phyloP scores from a whole-genome alignment of 2,797 vertebrate species.

The Bradypodion ventrale region DNA sequence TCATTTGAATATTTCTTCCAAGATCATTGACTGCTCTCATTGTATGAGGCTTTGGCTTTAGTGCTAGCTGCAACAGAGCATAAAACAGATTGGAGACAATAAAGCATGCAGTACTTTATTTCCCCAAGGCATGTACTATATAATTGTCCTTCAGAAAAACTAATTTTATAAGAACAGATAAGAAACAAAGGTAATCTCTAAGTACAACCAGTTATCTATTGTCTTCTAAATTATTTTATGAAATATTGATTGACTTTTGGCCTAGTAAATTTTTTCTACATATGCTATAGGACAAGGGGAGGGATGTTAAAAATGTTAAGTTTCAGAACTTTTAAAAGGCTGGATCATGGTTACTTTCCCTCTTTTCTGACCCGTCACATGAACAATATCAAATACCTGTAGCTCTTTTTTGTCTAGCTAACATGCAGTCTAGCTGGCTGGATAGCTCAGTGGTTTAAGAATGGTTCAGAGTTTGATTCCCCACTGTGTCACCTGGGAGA shows the following conservation, averaged over 20 bases:
- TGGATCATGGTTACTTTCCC: neutral
- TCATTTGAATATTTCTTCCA: conserved; percentile 42
- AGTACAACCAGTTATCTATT: conserved; percentile 54
- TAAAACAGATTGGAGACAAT: conserved; percentile 70
- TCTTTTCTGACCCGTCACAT: no score
- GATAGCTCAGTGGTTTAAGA: no score
- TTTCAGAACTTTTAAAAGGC: neutral
- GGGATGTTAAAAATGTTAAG: neutral
- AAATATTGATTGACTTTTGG: conserved; percentile 53
- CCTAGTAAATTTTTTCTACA: conserved; percentile 41
- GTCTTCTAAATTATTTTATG: conserved; percentile 56
- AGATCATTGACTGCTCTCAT: conserved; percentile 50
- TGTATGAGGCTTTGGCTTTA: conserved; percentile 65
- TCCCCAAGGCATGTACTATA: conserved; percentile 29
- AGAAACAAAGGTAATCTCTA: conserved; percentile 65
- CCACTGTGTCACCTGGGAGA: no score
- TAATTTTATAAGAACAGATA: conserved; percentile 66
- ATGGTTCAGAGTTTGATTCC: no score
- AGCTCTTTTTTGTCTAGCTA: neutral
- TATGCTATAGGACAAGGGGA: neutral
- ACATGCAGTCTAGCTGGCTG: no score
- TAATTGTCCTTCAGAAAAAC: conserved; percentile 68
- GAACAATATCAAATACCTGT: neutral
- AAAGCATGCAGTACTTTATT: no score
- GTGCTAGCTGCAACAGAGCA: conserved; percentile 60